Base-by-base conservation (phyloP, 1,140 invertebrate genomes). In the Orussus abietinus region DNA sequence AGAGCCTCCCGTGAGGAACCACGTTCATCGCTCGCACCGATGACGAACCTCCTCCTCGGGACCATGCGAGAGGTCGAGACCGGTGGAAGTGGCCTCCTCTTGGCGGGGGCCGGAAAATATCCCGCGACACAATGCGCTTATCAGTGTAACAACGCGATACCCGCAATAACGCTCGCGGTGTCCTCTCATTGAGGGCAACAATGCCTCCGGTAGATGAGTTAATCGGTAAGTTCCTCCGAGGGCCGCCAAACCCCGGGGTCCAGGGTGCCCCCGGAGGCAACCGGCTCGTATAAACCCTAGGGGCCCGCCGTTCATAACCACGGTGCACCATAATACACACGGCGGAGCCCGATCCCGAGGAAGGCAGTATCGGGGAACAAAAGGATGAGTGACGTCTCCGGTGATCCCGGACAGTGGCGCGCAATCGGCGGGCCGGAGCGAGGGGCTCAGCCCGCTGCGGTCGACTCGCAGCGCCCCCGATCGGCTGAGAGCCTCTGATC, bases 161-260 rank as follows among this genome's bases (percentile, higher is more conserved):
- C 49, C 53, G 51, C 47, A 59, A 63, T 62, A 55, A 60, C 42
- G 47, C 56, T 51, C 49, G 51, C 54, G 52, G 58, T 66, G 56
- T 66, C 58, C 62, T 66, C 61, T 63, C 59, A 69, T 72, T 71
- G 62, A 69, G 58, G 48, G 55, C 59, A 72, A 73, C 70, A 73
- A 73, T 72, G 62, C 64, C 49, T 47, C 48, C 45, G 51, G 57
- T 67, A 72, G 66, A 73, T 72, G 68, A 73, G 68, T 73, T 73
- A 73, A 73, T 72, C 69, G 70, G 56, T 53, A 64, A 73, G 69
- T 73, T 73, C 70, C 70, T 72, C 62, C 53, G 57, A 51, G 51
- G 50, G 53, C 34, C 22, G 19, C 14, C n/a, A 20, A 15, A 44
- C 11, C n/a, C 26, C 11, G 10, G 13, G 29, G 19, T 17, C 13